Evolutionary conservation across 2,797 vertebrate species (phyloP), one percentile per base, ranked within the genome.

Genomic region (Gephyroberyx darwinii): DNA sequence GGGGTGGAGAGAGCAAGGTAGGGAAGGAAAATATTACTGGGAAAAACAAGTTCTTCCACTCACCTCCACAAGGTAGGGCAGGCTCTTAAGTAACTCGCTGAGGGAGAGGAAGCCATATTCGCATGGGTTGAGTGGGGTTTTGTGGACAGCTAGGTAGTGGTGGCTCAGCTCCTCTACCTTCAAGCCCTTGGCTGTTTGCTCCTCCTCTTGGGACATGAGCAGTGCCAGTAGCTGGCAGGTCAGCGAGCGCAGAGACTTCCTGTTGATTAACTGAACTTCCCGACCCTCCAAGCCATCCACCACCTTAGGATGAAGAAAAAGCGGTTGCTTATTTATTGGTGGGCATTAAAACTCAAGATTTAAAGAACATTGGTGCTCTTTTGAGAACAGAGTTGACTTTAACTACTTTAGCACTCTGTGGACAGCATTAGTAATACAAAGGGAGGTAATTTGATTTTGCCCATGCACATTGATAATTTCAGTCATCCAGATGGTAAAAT

Each of bases 21-120:
- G 39, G 39, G 9, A 41, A 9, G 10, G 2, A 20, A 50, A 50
- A 50, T 50, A 50, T 50, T 5, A 10, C 9, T 41, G 33, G 33
- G 26, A 69, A 12, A 71, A 43, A 33, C 17, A 13, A 37, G 17
- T 20, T 47, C 13, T 16, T 31, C 41, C 19, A 54, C 82, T 45
- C 26, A 97, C 98, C 96, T 99, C 97, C 63, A 99, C 95, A 14
- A 99, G 92, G 86, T 96, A 98, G 19, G 97, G 97, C 84, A 99
- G 92, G 72, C 96, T 99, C 91, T 96, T 98, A 20, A 99, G 92
- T 54, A 99, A 92, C 77, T 99, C 98, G 5, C 93, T 93, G 80
- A 99, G 92, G 20, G 97, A 98, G 83, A 99, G 94, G 87, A 98
- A 99, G 64, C 98, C 98, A 70, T 98, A 99, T 94, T 99, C 98